Evolutionary conservation across 2,113 vertebrate species (phyloP).

Genomic region (Zootoca vivipara): DNA sequence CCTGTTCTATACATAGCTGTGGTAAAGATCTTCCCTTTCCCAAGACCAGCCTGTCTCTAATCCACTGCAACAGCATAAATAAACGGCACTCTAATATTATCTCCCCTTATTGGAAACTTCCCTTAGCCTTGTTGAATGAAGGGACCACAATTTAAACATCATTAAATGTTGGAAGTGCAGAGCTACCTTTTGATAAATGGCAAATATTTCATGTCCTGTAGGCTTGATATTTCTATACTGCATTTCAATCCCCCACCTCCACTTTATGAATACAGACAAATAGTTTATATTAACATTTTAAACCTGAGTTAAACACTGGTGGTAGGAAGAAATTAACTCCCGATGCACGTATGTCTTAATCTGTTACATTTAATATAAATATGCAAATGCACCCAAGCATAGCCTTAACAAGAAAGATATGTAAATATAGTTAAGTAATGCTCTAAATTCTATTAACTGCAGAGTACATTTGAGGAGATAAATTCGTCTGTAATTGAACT

Average conservation of each 20-base stretch:
- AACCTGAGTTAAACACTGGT: not conserved
- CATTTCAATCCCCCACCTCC: not conserved
- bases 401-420: constrained; percentile 18
- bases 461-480: constrained; percentile 15
- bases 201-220: not conserved
- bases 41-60: not conserved
- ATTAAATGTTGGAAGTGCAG: not conserved
- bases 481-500: constrained; percentile 2
- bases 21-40: not conserved
- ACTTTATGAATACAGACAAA: not conserved
- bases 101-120: no score
- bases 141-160: not conserved
- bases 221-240: not conserved
- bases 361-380: constrained; percentile 31
- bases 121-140: not conserved
- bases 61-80: not conserved
- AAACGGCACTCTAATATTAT: not conserved
- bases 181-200: not conserved
- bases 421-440: constrained; percentile 29
- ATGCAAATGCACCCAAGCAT: constrained; percentile 9
- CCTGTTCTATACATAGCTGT: not conserved
- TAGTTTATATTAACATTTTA: constrained; percentile 21
- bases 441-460: constrained; percentile 42
- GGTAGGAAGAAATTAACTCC: not conserved
- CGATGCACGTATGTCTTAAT: not conserved